Percentiles rank a stretch among this genome's conserved stretches.
These are phyloP conservation scores for Schmidtea mediterranea DNA, from an alignment of 1,140 invertebrate genomes.

Conservation along the genomic window DNA sequence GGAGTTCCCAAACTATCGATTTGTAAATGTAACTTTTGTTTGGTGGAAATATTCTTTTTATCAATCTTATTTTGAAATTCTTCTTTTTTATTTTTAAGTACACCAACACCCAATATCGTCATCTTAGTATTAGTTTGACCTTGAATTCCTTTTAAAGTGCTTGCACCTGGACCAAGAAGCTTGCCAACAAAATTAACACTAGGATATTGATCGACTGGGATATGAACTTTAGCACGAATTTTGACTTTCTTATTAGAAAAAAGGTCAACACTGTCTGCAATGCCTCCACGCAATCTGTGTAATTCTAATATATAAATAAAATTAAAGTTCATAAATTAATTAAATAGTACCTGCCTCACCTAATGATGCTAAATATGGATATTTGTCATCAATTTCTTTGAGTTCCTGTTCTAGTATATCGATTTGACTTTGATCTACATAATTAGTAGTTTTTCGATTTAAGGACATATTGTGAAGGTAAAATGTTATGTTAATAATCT, in stretches of 20 bases:
- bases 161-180: slow-evolving; percentile 1
- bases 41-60: slow-evolving; percentile 68
- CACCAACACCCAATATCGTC: slow-evolving; percentile 67
- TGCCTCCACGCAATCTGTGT: slow-evolving; percentile 2
- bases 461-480: too few species aligned
- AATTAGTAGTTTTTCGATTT: too few species aligned
- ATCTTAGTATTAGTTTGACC: slow-evolving; percentile 81
- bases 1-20: slow-evolving; percentile 61
- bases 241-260: background rate
- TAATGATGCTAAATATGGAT: too few species aligned
- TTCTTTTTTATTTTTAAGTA: slow-evolving; percentile 80
- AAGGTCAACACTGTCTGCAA: slow-evolving; percentile 1
- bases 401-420: too few species aligned
- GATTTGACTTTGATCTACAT: too few species aligned
- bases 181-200: slow-evolving; percentile 5
- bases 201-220: slow-evolving; percentile 1
- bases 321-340: background rate
- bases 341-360: too few species aligned
- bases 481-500: too few species aligned
- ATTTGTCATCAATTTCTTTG: too few species aligned
- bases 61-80: slow-evolving; percentile 54
- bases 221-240: background rate
- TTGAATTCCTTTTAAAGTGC: slow-evolving; percentile 33
- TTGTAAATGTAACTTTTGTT: slow-evolving; percentile 70
- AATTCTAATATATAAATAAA: background rate